Evolutionary conservation across 1,140 invertebrate species (phyloP).

Genomic region (Phenacoccus solenopsis): DNA sequence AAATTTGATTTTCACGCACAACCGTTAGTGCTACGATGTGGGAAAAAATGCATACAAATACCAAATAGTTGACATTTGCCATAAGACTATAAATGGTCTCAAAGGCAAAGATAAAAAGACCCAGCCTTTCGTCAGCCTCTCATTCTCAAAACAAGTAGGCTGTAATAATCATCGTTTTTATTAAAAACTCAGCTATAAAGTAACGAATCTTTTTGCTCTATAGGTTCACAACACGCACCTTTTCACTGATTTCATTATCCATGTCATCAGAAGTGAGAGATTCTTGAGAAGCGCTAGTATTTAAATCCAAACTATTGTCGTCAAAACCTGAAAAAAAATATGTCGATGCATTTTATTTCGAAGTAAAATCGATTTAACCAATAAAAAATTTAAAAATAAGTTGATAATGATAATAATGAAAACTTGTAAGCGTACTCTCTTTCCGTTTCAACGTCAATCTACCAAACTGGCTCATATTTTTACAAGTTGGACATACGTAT

Average conservation of each 20-base stretch:
- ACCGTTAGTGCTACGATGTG: too few relatives aligned
- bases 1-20: too few relatives aligned
- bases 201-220: not conserved
- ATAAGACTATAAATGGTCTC: too few relatives aligned
- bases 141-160: too few relatives aligned
- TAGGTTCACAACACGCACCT: conserved; percentile 19
- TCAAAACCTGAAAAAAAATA: conserved; percentile 5
- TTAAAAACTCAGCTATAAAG: too few relatives aligned
- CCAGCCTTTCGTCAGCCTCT: too few relatives aligned
- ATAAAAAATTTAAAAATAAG: not conserved
- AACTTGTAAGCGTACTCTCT: conserved; percentile 43
- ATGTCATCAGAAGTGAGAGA: conserved; percentile 46
- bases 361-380: not conserved
- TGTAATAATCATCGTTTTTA: too few relatives aligned
- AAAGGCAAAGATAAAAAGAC: too few relatives aligned
- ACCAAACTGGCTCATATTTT: conserved; percentile 35
- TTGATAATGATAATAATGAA: not conserved
- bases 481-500: conserved; percentile 77
- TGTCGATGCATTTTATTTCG: not conserved
- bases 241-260: conserved; percentile 27
- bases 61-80: too few relatives aligned
- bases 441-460: conserved; percentile 5
- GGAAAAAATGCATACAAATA: too few relatives aligned
- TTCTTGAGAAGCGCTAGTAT: conserved; percentile 53
- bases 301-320: conserved; percentile 41